Conservation (phyloP, 2,113 vertebrate genomes). For the Heterochromis multidens region DNA sequence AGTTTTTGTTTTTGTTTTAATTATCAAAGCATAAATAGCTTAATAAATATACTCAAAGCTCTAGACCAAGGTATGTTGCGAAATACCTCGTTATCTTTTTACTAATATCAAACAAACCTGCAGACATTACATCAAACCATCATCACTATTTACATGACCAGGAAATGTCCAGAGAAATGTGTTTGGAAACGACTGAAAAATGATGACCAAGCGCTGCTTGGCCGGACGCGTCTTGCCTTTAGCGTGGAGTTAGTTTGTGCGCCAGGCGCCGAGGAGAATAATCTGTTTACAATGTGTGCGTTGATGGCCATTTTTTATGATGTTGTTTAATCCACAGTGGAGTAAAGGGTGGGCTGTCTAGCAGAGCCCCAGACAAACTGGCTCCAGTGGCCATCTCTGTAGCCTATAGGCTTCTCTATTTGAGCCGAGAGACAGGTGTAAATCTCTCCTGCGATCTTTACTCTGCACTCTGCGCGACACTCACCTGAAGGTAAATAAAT, state of each 20-base stretch:
- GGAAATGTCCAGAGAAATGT: conserved; percentile 40
- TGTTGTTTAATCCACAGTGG: conserved; percentile 78
- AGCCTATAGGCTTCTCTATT: conserved; percentile 81
- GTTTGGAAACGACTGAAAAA: conserved; percentile 34
- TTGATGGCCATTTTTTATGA: conserved; percentile 63
- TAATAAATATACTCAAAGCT: background rate
- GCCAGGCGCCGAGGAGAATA: conserved; percentile 61
- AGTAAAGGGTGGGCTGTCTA: conserved; percentile 47
- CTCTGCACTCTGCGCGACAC: conserved; percentile 76
- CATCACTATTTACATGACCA: conserved; percentile 66
- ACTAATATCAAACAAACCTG: conserved; percentile 56
- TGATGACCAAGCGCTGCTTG: conserved; percentile 25
- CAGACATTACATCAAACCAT: conserved; percentile 79
- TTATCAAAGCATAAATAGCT: background rate
- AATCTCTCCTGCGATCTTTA: conserved; percentile 87
- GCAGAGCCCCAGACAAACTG: conserved; percentile 87
- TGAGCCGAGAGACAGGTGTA: conserved; percentile 90
- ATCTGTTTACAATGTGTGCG: conserved; percentile 72
- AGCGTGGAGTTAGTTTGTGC: conserved; percentile 42
- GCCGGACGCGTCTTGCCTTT: conserved; percentile 18
- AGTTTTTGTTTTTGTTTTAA: background rate
- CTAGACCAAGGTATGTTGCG: background rate
- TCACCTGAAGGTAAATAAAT: conserved; percentile 87
- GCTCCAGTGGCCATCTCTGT: conserved; percentile 94
- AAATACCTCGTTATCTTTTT: conserved; percentile 25